phyloP scores from a whole-genome alignment of 1,140 invertebrate genomes.

The Whitmania pigra region DNA sequence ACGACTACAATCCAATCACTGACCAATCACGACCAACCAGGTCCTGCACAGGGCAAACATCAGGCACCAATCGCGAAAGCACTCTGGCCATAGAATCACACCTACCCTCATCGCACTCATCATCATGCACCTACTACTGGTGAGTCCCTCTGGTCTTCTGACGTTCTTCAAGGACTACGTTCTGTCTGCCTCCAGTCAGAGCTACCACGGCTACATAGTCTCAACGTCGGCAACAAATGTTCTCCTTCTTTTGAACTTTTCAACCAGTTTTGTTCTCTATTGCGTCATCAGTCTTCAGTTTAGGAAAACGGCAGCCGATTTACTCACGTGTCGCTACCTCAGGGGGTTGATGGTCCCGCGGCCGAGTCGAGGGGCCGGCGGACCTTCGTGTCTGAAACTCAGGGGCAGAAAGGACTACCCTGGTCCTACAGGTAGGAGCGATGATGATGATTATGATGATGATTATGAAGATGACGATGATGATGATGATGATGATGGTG shows the following conservation, averaged over 20 bases:
- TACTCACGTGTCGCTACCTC: not conserved
- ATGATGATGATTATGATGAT: too few species aligned
- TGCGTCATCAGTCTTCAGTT: conserved; percentile 22
- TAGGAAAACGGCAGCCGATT: conserved; percentile 12
- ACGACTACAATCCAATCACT: too few species aligned
- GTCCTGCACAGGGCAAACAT: conserved; percentile 8
- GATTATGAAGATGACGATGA: too few species aligned
- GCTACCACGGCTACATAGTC: not conserved
- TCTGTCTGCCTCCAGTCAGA: not conserved
- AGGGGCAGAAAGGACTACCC: too few species aligned
- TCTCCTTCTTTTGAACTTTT: conserved; percentile 15
- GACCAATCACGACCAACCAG: not conserved
- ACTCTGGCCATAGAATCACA: conserved; percentile 3
- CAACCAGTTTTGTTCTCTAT: conserved; percentile 21
- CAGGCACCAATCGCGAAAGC: not conserved
- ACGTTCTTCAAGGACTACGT: conserved; percentile 10
- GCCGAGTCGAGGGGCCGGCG: too few species aligned
- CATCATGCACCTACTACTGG: conserved; percentile 16
- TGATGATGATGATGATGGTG: too few species aligned
- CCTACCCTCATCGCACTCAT: conserved; percentile 8
- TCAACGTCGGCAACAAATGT: not conserved
- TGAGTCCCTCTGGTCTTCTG: conserved; percentile 8
- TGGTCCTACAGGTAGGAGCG: too few species aligned
- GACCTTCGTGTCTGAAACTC: too few species aligned
- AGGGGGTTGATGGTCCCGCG: not conserved